A percentile compares a stretch with the other conserved stretches of the same genome.
Conservation (phyloP, 2,888 invertebrate species). For the Actias luna region DNA sequence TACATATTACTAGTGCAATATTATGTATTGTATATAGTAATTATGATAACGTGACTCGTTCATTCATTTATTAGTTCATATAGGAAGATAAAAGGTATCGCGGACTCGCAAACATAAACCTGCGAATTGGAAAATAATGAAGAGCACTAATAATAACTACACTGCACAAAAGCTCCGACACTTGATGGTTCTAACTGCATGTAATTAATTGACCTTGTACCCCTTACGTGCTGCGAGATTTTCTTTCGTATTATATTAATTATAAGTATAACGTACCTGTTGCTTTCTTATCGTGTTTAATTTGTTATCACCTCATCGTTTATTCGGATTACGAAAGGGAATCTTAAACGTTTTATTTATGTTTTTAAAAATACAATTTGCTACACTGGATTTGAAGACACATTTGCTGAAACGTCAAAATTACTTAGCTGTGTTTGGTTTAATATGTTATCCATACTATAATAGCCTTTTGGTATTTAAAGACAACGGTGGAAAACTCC, state of each 20-base stretch:
- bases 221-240: background rate
- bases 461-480: too few relatives aligned
- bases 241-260: background rate
- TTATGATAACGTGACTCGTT: constrained; percentile 42
- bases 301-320: background rate
- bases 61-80: constrained; percentile 29
- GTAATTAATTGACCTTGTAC: constrained; percentile 11
- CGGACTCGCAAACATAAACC: constrained; percentile 28
- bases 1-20: constrained; percentile 34
- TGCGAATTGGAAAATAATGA: constrained; percentile 39
- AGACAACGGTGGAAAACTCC: too few relatives aligned
- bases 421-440: too few relatives aligned
- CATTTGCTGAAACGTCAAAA: too few relatives aligned
- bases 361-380: background rate
- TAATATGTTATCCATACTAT: too few relatives aligned
- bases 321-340: background rate
- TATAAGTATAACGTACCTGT: background rate
- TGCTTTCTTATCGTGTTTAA: background rate
- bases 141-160: constrained; percentile 23
- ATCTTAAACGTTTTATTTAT: background rate
- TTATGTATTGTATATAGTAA: too few relatives aligned
- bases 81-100: constrained; percentile 32
- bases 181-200: constrained; percentile 1
- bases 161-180: constrained; percentile 7
- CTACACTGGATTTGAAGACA: too few relatives aligned